Evolutionary conservation across 2,888 invertebrate genomes (phyloP).

Genomic region (Drosophila gaucha): DNA sequence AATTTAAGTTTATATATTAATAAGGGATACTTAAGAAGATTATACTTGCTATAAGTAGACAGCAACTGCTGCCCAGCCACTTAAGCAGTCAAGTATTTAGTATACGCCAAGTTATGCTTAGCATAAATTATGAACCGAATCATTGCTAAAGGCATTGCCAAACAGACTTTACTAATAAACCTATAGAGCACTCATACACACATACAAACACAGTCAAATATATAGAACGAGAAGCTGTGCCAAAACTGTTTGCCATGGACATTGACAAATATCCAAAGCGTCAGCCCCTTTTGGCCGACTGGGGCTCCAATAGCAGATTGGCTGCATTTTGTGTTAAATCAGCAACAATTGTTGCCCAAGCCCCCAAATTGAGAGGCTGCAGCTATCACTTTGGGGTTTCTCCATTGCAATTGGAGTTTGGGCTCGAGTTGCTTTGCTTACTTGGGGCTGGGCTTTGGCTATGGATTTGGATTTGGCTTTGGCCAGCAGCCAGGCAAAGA

Average conservation of each 20-base stretch:
- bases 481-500: conserved; percentile 60
- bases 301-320: conserved; percentile 48
- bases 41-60: not conserved
- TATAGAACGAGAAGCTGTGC: conserved; percentile 23
- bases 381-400: conserved; percentile 61
- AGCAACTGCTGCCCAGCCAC: conserved; percentile 16
- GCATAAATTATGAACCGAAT: conserved; percentile 51
- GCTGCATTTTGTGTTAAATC: conserved; percentile 75
- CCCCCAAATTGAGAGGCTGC: conserved; percentile 43
- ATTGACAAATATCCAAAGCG: conserved; percentile 71
- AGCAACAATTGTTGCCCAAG: conserved; percentile 72
- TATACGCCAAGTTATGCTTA: conserved; percentile 27
- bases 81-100: conserved; percentile 37
- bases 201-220: conserved; percentile 14
- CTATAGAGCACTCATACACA: conserved; percentile 28
- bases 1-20: too few species aligned
- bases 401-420: conserved; percentile 30
- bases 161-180: conserved; percentile 52
- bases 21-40: not conserved
- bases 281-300: conserved; percentile 21
- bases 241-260: conserved; percentile 51
- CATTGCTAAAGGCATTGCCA: conserved; percentile 43
- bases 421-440: conserved; percentile 26
- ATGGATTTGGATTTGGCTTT: conserved; percentile 16
- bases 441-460: conserved; percentile 34